Evolutionary conservation across 2,113 vertebrate species (phyloP), one percentile per base, ranked within the genome.

Genomic region (Aegotheles bennettii): DNA sequence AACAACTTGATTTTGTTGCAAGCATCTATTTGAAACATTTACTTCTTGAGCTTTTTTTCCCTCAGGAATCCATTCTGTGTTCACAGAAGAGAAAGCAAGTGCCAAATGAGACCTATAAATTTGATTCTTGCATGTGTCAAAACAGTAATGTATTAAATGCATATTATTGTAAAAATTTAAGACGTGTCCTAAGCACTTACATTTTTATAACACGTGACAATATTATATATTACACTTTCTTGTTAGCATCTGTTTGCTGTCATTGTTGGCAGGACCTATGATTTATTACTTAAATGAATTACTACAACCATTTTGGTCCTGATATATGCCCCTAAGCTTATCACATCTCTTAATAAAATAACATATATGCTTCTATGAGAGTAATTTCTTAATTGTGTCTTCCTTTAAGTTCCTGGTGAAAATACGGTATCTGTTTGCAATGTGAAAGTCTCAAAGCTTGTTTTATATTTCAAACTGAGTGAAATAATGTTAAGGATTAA

Each of bases 201-300:
- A 94, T 97, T 98, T 98, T 98, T 98, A 97, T 98, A 98, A 96
- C 94, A 93, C 96, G 88, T 89, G 95, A 94, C 96, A 96, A 97
- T 98, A 98, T 97, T 98, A 98, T 98, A 97, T 97, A 97, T 97
- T 97, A 98, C 94, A 95, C 98, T 98, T 98, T 97, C 97, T 97
- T 98, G 97, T 98, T 98, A 98, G 97, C 98, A 97, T 98, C 98
- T 98, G 98, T 98, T 98, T 98, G 96, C 97, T 97, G 96, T 98
- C 97, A 96, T 95, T 97, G 95, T 97, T 98, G 97, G 95, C 97
- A 98, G 96, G 89, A 91, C 93, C 91, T 96, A 48, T 97, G 97
- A 98, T 98, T 98, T 98, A 98, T 98, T 97, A 93, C 94, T 95
- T 97, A 97, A 98, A 98, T 98, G 98, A 98, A 98, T 98, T 96